Percentiles rank a stretch among this genome's conserved stretches.
These are phyloP conservation scores for Thymelicus sylvestris DNA, from an alignment of 2,888 invertebrate species.

Conservation along the genomic window DNA sequence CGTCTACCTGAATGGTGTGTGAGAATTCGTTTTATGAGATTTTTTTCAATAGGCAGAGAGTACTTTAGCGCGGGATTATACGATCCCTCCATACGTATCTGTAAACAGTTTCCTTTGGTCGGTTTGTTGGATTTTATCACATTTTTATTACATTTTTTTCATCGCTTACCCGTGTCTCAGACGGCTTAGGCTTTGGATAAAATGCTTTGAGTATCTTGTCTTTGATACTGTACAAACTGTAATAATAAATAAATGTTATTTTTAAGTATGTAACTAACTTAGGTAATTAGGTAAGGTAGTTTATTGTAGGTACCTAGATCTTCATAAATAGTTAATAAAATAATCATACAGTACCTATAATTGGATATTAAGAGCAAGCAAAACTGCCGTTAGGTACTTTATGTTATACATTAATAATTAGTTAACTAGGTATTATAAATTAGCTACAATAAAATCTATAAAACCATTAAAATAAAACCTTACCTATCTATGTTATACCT, in stretches of 20 bases:
- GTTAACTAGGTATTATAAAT: too few species aligned
- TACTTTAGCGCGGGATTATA: slow-evolving; percentile 69
- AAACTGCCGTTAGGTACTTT: too few species aligned
- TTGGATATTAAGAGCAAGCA: too few species aligned
- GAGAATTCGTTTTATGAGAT: slow-evolving; percentile 82
- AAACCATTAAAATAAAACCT: not conserved
- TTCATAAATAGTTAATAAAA: too few species aligned
- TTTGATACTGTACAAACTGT: not conserved
- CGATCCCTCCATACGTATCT: slow-evolving; percentile 61
- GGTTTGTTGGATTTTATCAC: slow-evolving; percentile 56
- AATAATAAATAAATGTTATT: not conserved
- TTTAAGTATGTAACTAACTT: not conserved
- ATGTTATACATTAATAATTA: too few species aligned
- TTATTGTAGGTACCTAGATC: too few species aligned
- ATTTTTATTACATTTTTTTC: slow-evolving; percentile 46
- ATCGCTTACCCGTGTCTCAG: slow-evolving; percentile 39
- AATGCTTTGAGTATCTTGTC: slow-evolving; percentile 28
- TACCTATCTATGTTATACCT: not conserved
- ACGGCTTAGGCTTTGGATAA: slow-evolving; percentile 23
- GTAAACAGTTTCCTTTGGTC: slow-evolving; percentile 65
- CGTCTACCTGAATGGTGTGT: slow-evolving; percentile 81
- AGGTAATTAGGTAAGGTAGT: too few species aligned
- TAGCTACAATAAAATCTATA: not conserved
- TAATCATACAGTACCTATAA: too few species aligned
- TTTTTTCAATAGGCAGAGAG: slow-evolving; percentile 64